Conservation (phyloP, 2,888 invertebrate genomes). For the Auanema freiburgensis region DNA sequence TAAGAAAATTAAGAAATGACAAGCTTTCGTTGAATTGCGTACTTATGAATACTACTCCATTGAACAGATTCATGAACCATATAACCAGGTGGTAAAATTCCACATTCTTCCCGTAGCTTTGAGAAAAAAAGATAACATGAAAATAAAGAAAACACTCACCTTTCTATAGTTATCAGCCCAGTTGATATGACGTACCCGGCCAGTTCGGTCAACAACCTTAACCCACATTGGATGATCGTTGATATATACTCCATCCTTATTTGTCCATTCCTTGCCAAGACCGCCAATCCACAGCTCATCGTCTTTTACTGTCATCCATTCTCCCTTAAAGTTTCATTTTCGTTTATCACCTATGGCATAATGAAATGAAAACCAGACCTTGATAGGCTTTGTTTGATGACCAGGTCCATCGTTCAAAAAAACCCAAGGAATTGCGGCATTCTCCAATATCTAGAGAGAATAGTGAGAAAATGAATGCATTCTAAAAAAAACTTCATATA, state of each 20-base stretch:
- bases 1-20: constrained; percentile 76
- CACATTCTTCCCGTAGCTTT: constrained; percentile 75
- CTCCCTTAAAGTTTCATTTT: constrained; percentile 67
- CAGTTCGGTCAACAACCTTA: constrained; percentile 69
- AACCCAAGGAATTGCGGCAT: constrained; percentile 66
- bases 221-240: constrained; percentile 92
- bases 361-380: constrained; percentile 67
- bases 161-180: constrained; percentile 66
- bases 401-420: constrained; percentile 90
- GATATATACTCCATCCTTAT: constrained; percentile 73
- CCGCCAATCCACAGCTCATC: constrained; percentile 86
- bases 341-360: no score
- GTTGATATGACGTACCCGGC: constrained; percentile 27
- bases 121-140: constrained; percentile 79
- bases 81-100: constrained; percentile 87
- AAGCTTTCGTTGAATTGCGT: constrained; percentile 79
- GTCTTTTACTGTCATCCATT: constrained; percentile 94
- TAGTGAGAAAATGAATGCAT: constrained; percentile 30
- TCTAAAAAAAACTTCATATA: constrained; percentile 48
- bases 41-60: constrained; percentile 85
- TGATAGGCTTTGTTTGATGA: constrained; percentile 74
- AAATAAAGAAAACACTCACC: constrained; percentile 66
- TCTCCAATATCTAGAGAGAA: constrained; percentile 2
- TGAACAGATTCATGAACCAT: constrained; percentile 93
- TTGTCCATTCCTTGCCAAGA: constrained; percentile 94